Percentiles rank a stretch among this genome's conserved stretches.
These are phyloP conservation scores for Eupithecia subfuscata DNA, from an alignment of 2,888 invertebrate genomes.

Conservation along the genomic window DNA sequence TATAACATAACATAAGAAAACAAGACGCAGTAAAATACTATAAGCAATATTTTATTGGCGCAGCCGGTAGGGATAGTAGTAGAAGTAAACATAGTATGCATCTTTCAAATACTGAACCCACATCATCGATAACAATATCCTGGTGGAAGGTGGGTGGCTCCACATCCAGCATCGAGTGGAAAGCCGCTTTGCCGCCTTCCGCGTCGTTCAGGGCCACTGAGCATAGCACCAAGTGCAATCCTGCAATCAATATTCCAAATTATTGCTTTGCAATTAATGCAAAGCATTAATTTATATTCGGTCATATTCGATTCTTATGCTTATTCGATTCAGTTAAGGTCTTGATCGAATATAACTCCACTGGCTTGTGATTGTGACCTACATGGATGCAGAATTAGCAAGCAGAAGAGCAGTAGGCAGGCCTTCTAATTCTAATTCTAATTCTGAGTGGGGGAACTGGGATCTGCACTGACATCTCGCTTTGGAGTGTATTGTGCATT, in stretches of 20 bases:
- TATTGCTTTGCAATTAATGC: not conserved
- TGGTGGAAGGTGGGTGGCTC: conserved; percentile 83
- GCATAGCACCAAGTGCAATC: conserved; percentile 94
- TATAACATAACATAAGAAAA: not conserved
- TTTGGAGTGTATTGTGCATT: too few relatives aligned
- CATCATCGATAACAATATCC: conserved; percentile 76
- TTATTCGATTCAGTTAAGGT: too few relatives aligned
- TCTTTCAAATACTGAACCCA: conserved; percentile 46
- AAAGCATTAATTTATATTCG: too few relatives aligned
- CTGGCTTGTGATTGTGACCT: not conserved
- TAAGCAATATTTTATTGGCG: not conserved
- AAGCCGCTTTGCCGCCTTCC: conserved; percentile 96
- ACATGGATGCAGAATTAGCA: not conserved
- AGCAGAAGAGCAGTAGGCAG: not conserved
- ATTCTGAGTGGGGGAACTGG: too few relatives aligned
- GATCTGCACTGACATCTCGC: too few relatives aligned
- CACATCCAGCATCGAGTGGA: conserved; percentile 94
- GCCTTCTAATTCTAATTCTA: too few relatives aligned
- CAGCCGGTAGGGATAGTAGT: not conserved
- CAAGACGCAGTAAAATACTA: not conserved
- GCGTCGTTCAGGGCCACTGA: conserved; percentile 95
- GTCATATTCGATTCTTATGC: too few relatives aligned
- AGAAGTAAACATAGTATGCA: not conserved
- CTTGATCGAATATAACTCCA: too few relatives aligned
- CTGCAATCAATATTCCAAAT: conserved; percentile 61